Conservation (phyloP, 2,113 vertebrate species). For the Semicossyphus pulcher region DNA sequence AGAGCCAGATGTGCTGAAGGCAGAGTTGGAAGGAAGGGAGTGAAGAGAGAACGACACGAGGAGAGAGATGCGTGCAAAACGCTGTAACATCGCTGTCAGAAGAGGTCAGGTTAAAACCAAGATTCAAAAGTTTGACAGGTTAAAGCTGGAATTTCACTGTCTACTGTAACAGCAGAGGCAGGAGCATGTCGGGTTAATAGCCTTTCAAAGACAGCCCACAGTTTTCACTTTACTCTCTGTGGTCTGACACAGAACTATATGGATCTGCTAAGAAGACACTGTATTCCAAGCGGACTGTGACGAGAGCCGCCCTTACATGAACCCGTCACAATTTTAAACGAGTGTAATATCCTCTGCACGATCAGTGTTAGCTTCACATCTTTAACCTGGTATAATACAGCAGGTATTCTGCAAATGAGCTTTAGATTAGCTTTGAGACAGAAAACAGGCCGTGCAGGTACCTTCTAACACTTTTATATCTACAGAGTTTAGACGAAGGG, state of each 20-base stretch:
- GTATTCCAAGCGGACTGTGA: not conserved
- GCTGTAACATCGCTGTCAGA: constrained; percentile 5
- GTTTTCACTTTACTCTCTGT: not conserved
- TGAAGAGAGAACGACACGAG: not conserved
- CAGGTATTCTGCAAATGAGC: not conserved
- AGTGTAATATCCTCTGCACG: not conserved
- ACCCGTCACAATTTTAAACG: not conserved
- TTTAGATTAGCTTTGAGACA: not conserved
- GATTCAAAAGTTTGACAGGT: constrained; percentile 3
- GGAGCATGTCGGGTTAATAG: not conserved
- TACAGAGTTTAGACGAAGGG: not conserved
- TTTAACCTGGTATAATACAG: not conserved
- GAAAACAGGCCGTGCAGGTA: not conserved
- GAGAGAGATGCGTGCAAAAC: not conserved
- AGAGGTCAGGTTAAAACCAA: not conserved
- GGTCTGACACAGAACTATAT: not conserved
- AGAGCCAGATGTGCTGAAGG: constrained; percentile 35
- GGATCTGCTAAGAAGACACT: not conserved
- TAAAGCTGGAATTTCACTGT: not conserved
- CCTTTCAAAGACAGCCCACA: not conserved
- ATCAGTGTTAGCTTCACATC: not conserved
- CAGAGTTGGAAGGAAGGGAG: constrained; percentile 11
- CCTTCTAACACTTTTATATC: not conserved
- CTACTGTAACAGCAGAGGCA: not conserved
- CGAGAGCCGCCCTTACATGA: not conserved